Conservation (phyloP, 2,797 vertebrate species). For the Pseudotriccus pelzelni region DNA sequence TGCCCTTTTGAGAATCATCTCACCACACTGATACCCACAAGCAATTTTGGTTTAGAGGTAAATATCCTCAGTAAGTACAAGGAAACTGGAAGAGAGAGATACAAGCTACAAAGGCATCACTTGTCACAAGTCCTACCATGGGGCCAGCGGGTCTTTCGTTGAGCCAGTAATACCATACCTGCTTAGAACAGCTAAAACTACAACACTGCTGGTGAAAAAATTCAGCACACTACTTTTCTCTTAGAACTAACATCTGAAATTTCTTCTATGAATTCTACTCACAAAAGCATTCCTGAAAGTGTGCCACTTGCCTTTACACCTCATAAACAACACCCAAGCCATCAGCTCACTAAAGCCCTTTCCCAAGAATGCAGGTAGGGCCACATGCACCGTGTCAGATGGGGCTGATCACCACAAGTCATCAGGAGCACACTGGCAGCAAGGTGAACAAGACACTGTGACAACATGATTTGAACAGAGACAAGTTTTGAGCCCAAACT, state of each 20-base stretch:
- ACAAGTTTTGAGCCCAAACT: not conserved
- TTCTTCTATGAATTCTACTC: not conserved
- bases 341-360: not conserved
- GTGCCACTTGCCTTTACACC: not conserved
- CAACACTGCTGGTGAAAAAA: not conserved
- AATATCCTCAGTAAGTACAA: not conserved
- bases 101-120: not conserved
- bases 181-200: not conserved
- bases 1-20: not conserved
- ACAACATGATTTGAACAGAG: not conserved
- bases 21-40: not conserved
- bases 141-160: not conserved
- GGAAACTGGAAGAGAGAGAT: not conserved
- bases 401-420: not conserved
- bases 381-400: accelerated
- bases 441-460: not conserved
- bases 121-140: not conserved
- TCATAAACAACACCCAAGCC: not conserved
- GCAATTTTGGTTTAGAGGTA: not conserved
- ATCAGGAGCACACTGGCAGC: not conserved
- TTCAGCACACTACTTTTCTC: not conserved
- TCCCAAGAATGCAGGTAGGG: not conserved
- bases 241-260: not conserved
- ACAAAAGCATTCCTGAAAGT: not conserved
- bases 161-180: not conserved